Evolutionary conservation across 2,113 vertebrate genomes (phyloP).

Genomic region (Ceyx margarethae): DNA sequence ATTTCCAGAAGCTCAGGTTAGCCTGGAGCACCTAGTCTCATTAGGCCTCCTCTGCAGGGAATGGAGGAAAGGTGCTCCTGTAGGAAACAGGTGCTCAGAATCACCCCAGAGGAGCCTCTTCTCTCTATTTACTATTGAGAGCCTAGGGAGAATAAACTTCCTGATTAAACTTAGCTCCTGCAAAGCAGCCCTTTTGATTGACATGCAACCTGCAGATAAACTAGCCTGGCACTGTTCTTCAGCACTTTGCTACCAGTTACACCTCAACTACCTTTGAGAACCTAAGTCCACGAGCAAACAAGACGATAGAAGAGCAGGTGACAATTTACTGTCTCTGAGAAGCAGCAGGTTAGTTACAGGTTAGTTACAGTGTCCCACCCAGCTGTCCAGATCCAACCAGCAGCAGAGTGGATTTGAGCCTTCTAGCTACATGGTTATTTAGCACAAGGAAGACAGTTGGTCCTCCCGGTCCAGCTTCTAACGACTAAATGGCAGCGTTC

Average conservation of each 20-base stretch:
- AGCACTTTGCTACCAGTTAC: rapidly evolving
- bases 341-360: not conserved
- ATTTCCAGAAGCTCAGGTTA: conserved; percentile 2
- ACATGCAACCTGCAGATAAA: not conserved
- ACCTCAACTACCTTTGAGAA: not conserved
- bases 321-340: rapidly evolving
- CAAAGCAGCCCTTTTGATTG: not conserved
- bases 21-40: conserved; percentile 37
- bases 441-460: rapidly evolving
- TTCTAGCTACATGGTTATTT: not conserved
- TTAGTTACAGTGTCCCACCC: not conserved
- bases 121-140: conserved; percentile 7
- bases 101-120: conserved; percentile 11
- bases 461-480: not conserved
- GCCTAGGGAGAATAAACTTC: not conserved
- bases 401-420: not conserved
- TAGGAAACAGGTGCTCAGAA: not conserved
- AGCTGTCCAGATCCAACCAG: not conserved
- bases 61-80: not conserved
- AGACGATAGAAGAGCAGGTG: not conserved
- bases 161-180: not conserved
- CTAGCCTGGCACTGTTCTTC: not conserved
- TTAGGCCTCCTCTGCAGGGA: conserved; percentile 3
- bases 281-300: rapidly evolving
- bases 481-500: not conserved